phyloP scores from a whole-genome alignment of 2,113 vertebrate genomes.

The Dipodomys spectabilis region DNA sequence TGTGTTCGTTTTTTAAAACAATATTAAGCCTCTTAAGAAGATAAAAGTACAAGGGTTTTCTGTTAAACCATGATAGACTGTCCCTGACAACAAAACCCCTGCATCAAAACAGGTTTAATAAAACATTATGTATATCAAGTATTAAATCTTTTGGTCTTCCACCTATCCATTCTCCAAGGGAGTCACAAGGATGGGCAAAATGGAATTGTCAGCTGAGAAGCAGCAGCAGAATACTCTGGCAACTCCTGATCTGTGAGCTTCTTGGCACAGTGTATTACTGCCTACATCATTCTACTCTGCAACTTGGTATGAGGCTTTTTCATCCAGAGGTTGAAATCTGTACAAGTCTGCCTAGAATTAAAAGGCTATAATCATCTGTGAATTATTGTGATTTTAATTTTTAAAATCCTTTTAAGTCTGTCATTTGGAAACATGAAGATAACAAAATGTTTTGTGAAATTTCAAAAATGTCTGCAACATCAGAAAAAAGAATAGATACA shows the following conservation, averaged over 20 bases:
- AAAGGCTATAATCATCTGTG: constrained; percentile 69
- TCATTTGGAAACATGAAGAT: constrained; percentile 68
- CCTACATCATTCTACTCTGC: background rate
- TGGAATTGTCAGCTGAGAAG: constrained; percentile 16
- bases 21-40: background rate
- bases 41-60: constrained; percentile 33
- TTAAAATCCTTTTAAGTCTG: constrained; percentile 65
- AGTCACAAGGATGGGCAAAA: background rate
- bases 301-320: constrained; percentile 4
- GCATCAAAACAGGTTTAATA: constrained; percentile 31
- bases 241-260: background rate
- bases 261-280: background rate
- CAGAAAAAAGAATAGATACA: constrained; percentile 58
- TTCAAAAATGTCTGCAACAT: constrained; percentile 41
- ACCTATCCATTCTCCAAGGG: background rate
- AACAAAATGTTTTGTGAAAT: constrained; percentile 57
- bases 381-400: constrained; percentile 65
- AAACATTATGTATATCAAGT: constrained; percentile 38
- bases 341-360: constrained; percentile 51
- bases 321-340: background rate
- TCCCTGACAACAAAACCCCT: constrained; percentile 23
- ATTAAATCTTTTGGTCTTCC: background rate
- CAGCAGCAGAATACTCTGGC: background rate
- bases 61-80: background rate
- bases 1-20: background rate